Percentiles rank a stretch among this genome's conserved stretches.
These are phyloP conservation scores for Gyps fulvus DNA, from an alignment of 2,113 vertebrate species.

Conservation along the genomic window DNA sequence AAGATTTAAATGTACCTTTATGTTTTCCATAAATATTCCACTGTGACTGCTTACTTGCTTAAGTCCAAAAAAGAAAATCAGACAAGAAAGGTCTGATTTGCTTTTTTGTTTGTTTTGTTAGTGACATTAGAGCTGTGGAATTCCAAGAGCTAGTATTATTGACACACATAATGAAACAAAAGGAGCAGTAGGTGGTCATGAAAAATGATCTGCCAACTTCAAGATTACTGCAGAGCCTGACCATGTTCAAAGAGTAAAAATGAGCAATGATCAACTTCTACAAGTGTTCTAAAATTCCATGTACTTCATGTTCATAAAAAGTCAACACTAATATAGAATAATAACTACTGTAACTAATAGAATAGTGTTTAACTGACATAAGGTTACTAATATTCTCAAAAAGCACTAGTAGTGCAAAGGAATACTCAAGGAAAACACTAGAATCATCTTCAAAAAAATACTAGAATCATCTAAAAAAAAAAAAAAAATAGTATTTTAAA, in stretches of 20 bases:
- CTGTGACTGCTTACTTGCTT: background rate
- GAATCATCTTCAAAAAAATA: background rate
- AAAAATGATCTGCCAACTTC: background rate
- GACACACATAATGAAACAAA: background rate
- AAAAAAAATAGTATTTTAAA: fast-evolving
- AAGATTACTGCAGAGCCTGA: background rate
- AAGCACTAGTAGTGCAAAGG: background rate
- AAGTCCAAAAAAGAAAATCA: background rate
- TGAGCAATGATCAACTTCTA: background rate
- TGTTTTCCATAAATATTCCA: background rate
- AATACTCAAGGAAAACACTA: background rate
- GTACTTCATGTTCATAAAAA: background rate
- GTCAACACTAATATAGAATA: background rate
- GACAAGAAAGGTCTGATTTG: background rate
- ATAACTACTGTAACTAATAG: background rate
- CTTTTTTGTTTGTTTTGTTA: background rate
- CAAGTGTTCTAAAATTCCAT: background rate
- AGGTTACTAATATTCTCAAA: background rate
- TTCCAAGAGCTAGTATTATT: background rate
- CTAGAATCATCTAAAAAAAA: too few relatives aligned
- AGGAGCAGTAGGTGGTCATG: background rate
- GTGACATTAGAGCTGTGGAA: background rate
- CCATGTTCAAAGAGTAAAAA: background rate
- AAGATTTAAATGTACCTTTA: background rate
- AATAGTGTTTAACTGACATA: background rate